Conservation (phyloP, 1,140 invertebrate species). For the Drosophila chauvacae region DNA sequence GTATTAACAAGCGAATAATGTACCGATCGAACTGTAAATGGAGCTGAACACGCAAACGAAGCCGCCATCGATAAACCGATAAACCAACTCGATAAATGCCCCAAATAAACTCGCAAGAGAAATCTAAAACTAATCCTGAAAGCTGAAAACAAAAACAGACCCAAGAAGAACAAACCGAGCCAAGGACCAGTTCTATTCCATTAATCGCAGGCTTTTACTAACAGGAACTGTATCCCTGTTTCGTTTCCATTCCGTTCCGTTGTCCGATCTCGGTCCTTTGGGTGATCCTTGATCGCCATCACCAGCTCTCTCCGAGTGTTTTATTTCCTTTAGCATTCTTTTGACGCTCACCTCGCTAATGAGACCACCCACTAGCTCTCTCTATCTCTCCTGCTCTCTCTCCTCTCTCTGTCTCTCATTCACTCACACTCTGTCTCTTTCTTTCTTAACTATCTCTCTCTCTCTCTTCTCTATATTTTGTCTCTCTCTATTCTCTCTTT, state of each 20-base stretch:
- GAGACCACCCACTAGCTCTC: constrained; percentile 45
- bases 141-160: constrained; percentile 10
- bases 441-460: constrained; percentile 62
- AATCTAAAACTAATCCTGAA: constrained; percentile 26
- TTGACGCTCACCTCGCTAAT: constrained; percentile 55
- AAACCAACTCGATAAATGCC: constrained; percentile 41
- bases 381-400: constrained; percentile 18
- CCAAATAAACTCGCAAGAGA: constrained; percentile 44
- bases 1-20: constrained; percentile 28
- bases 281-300: constrained; percentile 10
- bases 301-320: constrained; percentile 13
- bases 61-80: constrained; percentile 20
- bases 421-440: constrained; percentile 49
- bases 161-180: background rate
- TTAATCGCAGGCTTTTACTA: constrained; percentile 8
- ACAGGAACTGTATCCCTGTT: constrained; percentile 30
- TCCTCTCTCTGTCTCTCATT: constrained; percentile 31
- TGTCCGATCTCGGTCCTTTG: constrained; percentile 29
- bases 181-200: constrained; percentile 10
- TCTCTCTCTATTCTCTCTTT: constrained; percentile 59
- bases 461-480: constrained; percentile 49
- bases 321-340: constrained; percentile 29
- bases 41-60: constrained; percentile 26
- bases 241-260: constrained; percentile 27
- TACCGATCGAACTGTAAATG: constrained; percentile 33